These are phyloP conservation scores for Agrotis ipsilon DNA, from an alignment of 2,888 invertebrate species.

Conservation along the genomic window DNA sequence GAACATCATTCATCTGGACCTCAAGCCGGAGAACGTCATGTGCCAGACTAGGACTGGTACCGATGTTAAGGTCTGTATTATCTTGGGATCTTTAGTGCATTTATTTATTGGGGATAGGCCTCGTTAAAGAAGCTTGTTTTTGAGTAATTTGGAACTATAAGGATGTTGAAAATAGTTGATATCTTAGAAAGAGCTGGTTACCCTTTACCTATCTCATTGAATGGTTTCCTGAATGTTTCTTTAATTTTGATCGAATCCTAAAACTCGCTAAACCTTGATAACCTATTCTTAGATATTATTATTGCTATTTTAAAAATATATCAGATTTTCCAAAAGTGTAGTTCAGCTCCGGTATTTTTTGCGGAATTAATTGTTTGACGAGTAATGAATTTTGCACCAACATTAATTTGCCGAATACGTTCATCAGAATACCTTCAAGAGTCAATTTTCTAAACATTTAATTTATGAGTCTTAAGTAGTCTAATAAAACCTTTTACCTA, in stretches of 20 bases:
- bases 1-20: slow-evolving; percentile 99
- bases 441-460: too few species aligned
- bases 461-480: too few species aligned
- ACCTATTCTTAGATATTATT: too few species aligned
- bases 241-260: not conserved
- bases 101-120: not conserved
- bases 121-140: too few species aligned
- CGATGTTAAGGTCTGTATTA: slow-evolving; percentile 94
- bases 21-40: slow-evolving; percentile 99
- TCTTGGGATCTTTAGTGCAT: not conserved
- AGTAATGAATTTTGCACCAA: too few species aligned
- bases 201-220: not conserved
- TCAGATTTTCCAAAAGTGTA: not conserved
- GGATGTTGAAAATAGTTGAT: not conserved
- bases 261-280: not conserved
- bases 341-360: too few species aligned
- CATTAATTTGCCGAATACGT: too few species aligned
- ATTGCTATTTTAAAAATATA: not conserved
- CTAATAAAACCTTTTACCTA: not conserved
- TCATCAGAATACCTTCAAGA: too few species aligned
- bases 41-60: slow-evolving; percentile 98
- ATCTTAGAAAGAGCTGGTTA: too few species aligned
- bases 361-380: too few species aligned
- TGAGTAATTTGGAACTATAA: not conserved
- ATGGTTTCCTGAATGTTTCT: not conserved